Percentiles rank a stretch among this genome's conserved stretches.
phyloP scores from a whole-genome alignment of 2,888 invertebrate genomes.

The Philonicus albiceps region DNA sequence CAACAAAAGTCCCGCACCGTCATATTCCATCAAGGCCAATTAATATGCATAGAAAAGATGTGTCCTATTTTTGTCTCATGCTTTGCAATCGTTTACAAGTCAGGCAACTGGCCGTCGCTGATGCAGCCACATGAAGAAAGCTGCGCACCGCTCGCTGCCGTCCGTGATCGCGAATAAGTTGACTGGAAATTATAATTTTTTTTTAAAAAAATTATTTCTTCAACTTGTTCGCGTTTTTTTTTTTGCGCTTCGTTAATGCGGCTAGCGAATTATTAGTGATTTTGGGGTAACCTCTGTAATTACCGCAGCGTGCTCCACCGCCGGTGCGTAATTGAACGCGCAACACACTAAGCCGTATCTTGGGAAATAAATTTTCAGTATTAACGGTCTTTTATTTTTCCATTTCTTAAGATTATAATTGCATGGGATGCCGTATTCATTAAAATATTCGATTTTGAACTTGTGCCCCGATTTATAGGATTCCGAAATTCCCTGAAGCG shows the following conservation, averaged over 20 bases:
- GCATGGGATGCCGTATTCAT: not conserved
- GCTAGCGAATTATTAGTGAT: conserved; percentile 9
- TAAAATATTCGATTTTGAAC: not conserved
- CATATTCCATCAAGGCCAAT: conserved; percentile 23
- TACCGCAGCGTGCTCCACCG: not conserved
- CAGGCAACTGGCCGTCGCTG: not conserved
- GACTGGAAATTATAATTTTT: not conserved
- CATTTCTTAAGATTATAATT: not conserved
- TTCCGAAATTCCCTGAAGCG: not conserved
- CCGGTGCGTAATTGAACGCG: not conserved
- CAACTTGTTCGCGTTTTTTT: not conserved
- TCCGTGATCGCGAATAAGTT: not conserved
- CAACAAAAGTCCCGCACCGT: conserved; percentile 1
- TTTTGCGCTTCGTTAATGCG: not conserved
- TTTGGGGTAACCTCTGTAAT: not conserved
- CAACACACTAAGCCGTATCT: not conserved
- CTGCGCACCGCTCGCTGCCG: not conserved
- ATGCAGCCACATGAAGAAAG: not conserved
- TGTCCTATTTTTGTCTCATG: not conserved
- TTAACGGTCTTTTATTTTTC: not conserved
- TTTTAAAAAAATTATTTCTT: conserved; percentile 4
- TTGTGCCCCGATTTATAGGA: not conserved
- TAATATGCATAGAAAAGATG: conserved; percentile 6
- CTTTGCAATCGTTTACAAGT: not conserved
- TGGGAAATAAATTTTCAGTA: not conserved